A percentile compares a stretch with the other conserved stretches of the same genome.
These are phyloP conservation scores for Hyphantria cunea DNA, from an alignment of 1,140 invertebrate genomes.

Conservation along the genomic window DNA sequence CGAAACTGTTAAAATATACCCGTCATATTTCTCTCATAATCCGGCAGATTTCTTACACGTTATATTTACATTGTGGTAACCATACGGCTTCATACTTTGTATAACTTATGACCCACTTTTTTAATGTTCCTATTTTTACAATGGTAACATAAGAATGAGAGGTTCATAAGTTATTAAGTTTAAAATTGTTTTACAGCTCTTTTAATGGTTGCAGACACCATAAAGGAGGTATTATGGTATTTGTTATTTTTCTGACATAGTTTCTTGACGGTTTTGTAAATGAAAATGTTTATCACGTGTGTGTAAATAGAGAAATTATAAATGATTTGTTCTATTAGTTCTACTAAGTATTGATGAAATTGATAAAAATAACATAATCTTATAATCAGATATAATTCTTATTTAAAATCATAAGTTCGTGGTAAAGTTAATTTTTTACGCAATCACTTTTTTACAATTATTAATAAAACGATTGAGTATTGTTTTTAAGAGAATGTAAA, in stretches of 20 bases:
- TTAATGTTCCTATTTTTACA: constrained; percentile 10
- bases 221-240: constrained; percentile 8
- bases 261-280: neutral
- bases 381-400: too few species aligned
- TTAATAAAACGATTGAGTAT: too few species aligned
- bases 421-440: too few species aligned
- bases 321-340: too few species aligned
- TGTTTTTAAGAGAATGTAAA: too few species aligned
- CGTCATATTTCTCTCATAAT: constrained; percentile 8
- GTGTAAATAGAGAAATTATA: too few species aligned
- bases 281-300: too few species aligned
- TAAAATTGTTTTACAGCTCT: constrained; percentile 23
- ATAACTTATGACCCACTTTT: constrained; percentile 32
- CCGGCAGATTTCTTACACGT: too few species aligned
- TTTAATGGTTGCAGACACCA: constrained; percentile 14
- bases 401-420: too few species aligned
- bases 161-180: constrained; percentile 15
- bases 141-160: neutral
- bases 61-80: constrained; percentile 26
- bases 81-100: constrained; percentile 26
- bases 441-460: too few species aligned
- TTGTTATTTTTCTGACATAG: neutral
- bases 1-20: neutral
- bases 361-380: too few species aligned
- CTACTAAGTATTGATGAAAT: too few species aligned